These are phyloP conservation scores for Himalopsyche tibetana DNA, from an alignment of 2,888 invertebrate species.

Conservation along the genomic window DNA sequence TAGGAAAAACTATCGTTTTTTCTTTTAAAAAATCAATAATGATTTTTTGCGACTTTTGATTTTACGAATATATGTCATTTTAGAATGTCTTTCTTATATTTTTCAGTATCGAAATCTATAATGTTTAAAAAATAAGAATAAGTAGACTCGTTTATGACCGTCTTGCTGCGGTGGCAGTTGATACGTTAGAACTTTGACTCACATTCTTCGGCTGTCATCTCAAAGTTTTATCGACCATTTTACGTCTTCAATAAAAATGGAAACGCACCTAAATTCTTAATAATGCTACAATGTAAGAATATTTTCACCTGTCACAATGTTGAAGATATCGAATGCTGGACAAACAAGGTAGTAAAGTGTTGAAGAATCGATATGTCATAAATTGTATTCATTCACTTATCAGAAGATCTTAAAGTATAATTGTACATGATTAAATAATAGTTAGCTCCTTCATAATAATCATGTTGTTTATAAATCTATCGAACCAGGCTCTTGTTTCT, in stretches of 20 bases:
- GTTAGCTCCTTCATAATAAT: too few species aligned
- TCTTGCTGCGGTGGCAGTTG: not conserved
- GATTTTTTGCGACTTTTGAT: too few species aligned
- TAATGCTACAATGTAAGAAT: not conserved
- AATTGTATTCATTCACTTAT: not conserved
- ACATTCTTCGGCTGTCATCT: not conserved
- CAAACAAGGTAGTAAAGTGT: slow-evolving; percentile 1
- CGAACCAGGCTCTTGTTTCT: too few species aligned
- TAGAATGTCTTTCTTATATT: too few species aligned
- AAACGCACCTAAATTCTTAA: slow-evolving; percentile 6
- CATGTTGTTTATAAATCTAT: too few species aligned
- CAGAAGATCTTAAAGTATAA: too few species aligned
- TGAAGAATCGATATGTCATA: not conserved
- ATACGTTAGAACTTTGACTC: not conserved
- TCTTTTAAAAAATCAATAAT: too few species aligned
- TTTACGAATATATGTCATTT: too few species aligned
- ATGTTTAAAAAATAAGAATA: not conserved
- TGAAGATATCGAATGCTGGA: not conserved
- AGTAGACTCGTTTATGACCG: not conserved
- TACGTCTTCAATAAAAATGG: slow-evolving; percentile 46
- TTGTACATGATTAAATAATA: too few species aligned
- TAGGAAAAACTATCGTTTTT: too few species aligned
- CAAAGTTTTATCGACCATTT: slow-evolving; percentile 52
- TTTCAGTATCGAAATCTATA: not conserved
- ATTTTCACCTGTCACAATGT: slow-evolving; percentile 22